Base-by-base conservation (phyloP, 2,113 vertebrate species). In the Colistium nudipinnis region DNA sequence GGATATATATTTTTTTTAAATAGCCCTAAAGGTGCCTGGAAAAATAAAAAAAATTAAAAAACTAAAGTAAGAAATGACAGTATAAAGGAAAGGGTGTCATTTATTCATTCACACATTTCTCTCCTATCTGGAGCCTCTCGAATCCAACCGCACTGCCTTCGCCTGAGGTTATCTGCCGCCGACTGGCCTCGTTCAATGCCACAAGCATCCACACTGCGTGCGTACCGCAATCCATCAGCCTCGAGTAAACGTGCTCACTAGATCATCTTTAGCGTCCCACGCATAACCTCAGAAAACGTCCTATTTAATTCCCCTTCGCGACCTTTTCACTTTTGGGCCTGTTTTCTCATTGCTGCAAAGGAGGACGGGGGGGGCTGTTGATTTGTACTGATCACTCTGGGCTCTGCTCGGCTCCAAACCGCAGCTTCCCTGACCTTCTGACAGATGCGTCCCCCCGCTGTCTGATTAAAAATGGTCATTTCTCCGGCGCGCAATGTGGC, bases 311-410 rank as follows among this genome's bases (percentile, higher is more conserved):
- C 81, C 76, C 69, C n/a, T n/a, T 30, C 61, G 76, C 80, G 81
- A 81, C 81, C 84, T 90, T 85, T 88, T 82, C 62, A 76, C 63
- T 81, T 87, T 90, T 74, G 64, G 83, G 80, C 74, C 83, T 84
- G 76, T 85, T 87, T 78, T 89, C 82, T 91, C 87, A 90, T 81
- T 6, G 4, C 62, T 88, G 93, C 92, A 91, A 93, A 93, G 93
- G 92, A 93, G 91, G 69, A 93, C 93, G 93, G 92, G 93, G 91
- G 69, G 93, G 94, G 28, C n/a, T n/a, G n/a, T n/a, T 95, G 94
- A 97, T 96, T 96, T 96, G 95, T 93, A 93, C 92, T 94, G 94
- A 96, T 97, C 95, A 95, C 95, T 96, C 94, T 94, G 93, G 93
- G 89, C 85, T 89, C 94, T 94, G 93, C 94, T 95, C 93, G 92